Evolutionary conservation across 2,888 invertebrate species (phyloP), one percentile per base, ranked within the genome.

Genomic region (Busseola fusca): DNA sequence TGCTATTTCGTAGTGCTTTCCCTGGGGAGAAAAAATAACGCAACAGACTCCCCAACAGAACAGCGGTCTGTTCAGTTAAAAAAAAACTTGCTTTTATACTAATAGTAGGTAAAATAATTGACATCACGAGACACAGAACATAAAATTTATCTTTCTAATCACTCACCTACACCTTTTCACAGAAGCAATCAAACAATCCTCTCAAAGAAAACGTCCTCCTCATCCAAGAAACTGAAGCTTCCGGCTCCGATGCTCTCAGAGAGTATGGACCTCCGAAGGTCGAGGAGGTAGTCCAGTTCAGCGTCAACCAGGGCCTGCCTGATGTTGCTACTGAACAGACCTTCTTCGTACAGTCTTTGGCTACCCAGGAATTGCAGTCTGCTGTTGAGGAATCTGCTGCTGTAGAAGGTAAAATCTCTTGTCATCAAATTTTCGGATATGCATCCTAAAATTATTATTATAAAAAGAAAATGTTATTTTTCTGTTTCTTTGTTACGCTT

Each of bases 211-310:
- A 91, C n/a, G n/a, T n/a, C 45, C 89, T 94, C 12, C 76, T 91
- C 9, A 76, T 91, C 9, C 87, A 91, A 77, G 93, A 93, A 52
- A 92, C 94, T 0, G 95, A 94, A 70, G 93, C 95, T 9, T 95
- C 96, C 42, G 94, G 95, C 0, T 95, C 95, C 16, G 95, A 96
- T 64, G 93, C 94, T 64, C 94, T 96, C 25, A 93, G 93, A 64
- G 93, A 95, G 73, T 96, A 96, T 76, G 94, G 94, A 25, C 95
- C 96, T 14, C 96, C 96, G 14, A 95, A 95, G 56, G 89, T 88
- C 0, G 83, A 85, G 1, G 91, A 92, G 21, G 85, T 18, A 0
- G 50, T 79, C n/a, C 87, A 88, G 52, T 89, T 91, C n/a, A 77
- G 88, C 9, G 86, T 87, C 1, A 88, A 87, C 72, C 95, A 95